A percentile compares a stretch with the other conserved stretches of the same genome.
phyloP scores from a whole-genome alignment of 1,140 invertebrate species.

The Drosophila seguyi region DNA sequence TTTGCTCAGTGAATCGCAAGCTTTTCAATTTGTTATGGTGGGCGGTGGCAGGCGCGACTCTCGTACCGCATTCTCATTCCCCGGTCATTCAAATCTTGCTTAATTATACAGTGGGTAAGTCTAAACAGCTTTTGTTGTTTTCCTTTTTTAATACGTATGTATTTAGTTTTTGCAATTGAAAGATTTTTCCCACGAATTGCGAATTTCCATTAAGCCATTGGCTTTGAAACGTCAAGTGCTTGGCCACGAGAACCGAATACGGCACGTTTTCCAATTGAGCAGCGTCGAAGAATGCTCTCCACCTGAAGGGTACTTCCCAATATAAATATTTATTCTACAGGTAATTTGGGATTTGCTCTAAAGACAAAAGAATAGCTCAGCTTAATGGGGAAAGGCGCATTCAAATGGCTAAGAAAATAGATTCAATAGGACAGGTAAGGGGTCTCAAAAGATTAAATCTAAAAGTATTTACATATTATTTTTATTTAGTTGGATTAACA shows the following conservation, averaged over 20 bases:
- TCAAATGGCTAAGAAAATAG: neutral
- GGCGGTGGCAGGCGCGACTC: conserved; percentile 35
- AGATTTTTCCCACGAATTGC: conserved; percentile 77
- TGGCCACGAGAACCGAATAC: conserved; percentile 58
- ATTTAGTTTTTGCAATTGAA: conserved; percentile 50
- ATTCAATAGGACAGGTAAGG: neutral
- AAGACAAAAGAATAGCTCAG: conserved; percentile 11
- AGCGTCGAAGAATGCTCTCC: conserved; percentile 60
- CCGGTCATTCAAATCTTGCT: conserved; percentile 48
- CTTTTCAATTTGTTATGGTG: conserved; percentile 34
- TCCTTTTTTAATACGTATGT: conserved; percentile 6
- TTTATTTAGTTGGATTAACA: no score
- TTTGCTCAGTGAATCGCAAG: conserved; percentile 6
- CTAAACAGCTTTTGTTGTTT: conserved; percentile 39
- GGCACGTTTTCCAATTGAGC: conserved; percentile 67
- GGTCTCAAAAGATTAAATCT: neutral
- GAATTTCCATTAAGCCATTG: conserved; percentile 72
- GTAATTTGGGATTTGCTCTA: conserved; percentile 18
- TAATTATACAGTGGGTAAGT: conserved; percentile 67
- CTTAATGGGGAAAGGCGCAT: conserved; percentile 1
- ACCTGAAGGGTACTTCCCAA: conserved; percentile 47
- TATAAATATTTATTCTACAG: conserved; percentile 42
- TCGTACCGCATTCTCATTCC: conserved; percentile 25
- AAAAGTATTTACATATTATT: no score
- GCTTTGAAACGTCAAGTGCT: conserved; percentile 77